phyloP scores from a whole-genome alignment of 2,113 vertebrate genomes.

The Fulica atra region DNA sequence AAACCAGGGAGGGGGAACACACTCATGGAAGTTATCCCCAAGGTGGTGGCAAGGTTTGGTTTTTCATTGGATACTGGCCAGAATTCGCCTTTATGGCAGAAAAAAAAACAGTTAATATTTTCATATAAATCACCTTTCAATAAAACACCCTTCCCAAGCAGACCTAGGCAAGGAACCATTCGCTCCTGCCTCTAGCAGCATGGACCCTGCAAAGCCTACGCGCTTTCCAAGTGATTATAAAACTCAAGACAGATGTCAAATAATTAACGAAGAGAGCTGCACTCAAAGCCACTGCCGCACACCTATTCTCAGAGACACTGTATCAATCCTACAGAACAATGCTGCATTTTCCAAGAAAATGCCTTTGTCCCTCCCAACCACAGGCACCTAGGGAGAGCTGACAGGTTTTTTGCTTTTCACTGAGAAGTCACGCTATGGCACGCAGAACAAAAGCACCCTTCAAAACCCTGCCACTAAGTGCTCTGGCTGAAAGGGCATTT shows the following conservation, averaged over 20 bases:
- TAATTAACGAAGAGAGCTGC: neutral
- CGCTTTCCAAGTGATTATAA: neutral
- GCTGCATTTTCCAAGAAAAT: neutral
- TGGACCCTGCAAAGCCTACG: neutral
- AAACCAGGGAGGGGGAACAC: accelerated
- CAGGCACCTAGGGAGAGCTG: neutral
- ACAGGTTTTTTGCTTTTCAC: conserved; percentile 23
- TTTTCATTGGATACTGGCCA: neutral
- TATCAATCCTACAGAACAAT: neutral
- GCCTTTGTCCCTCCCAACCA: conserved; percentile 10
- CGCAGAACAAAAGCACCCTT: conserved; percentile 22
- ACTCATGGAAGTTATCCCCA: neutral
- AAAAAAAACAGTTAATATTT: neutral
- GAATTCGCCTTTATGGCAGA: neutral
- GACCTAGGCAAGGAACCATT: neutral
- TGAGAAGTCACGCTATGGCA: neutral
- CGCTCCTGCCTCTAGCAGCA: neutral
- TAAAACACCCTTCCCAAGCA: neutral
- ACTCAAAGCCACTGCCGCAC: neutral
- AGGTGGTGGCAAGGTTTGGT: neutral
- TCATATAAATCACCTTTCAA: neutral
- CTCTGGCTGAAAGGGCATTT: conserved; percentile 23
- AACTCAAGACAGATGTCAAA: conserved; percentile 1
- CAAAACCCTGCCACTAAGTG: conserved; percentile 30
- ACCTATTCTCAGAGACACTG: neutral